A percentile compares a stretch with the other conserved stretches of the same genome.
Conservation (phyloP, 2,888 invertebrate genomes). For the Augiades crinisus region DNA sequence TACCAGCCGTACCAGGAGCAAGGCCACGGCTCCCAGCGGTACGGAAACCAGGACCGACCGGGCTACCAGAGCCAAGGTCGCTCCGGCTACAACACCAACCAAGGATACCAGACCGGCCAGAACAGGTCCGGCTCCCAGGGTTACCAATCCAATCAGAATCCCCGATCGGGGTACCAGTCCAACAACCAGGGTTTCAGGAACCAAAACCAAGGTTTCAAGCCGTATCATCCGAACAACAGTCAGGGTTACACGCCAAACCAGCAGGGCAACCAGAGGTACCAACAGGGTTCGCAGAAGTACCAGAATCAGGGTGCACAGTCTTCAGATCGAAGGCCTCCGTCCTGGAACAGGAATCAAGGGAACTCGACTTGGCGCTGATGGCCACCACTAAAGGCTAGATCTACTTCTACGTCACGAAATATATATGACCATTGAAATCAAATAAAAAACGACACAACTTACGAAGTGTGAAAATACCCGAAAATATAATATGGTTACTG, state of each 20-base stretch:
- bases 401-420: no score
- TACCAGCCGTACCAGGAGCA: conserved; percentile 48
- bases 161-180: conserved; percentile 10
- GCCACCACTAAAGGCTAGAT: no score
- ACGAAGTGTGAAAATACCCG: no score
- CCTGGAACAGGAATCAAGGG: conserved; percentile 32
- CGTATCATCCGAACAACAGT: conserved; percentile 24
- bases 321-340: neutral
- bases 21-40: conserved; percentile 18
- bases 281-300: conserved; percentile 14
- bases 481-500: no score
- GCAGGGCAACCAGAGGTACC: conserved; percentile 10
- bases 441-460: no score
- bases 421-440: no score
- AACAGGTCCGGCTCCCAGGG: conserved; percentile 35
- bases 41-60: neutral
- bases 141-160: conserved; percentile 29
- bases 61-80: conserved; percentile 29
- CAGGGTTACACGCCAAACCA: conserved; percentile 23
- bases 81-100: conserved; percentile 25
- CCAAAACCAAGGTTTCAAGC: conserved; percentile 32
- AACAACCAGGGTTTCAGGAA: conserved; percentile 32
- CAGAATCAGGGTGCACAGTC: conserved; percentile 8
- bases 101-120: conserved; percentile 34
- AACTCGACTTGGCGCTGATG: conserved; percentile 36